Percentiles rank a stretch among this genome's conserved stretches.
phyloP scores from a whole-genome alignment of 1,140 invertebrate species.

The Bombyx mandarina region DNA sequence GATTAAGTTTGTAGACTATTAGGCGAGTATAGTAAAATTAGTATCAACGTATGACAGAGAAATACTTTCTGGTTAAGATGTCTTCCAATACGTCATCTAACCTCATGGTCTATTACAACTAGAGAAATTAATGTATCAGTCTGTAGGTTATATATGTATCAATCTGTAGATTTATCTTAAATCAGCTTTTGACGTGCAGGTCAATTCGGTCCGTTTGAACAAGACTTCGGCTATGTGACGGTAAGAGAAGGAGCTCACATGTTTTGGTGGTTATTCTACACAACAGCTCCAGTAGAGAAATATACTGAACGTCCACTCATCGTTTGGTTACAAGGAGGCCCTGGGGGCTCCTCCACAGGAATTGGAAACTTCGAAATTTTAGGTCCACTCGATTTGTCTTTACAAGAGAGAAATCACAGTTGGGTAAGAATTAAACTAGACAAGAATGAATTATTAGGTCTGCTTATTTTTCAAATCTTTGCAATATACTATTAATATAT shows the following conservation, averaged over 20 bases:
- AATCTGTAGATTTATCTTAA: no score
- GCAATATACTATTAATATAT: not conserved
- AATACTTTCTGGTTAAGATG: no score
- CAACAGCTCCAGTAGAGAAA: constrained; percentile 72
- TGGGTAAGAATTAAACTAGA: constrained; percentile 74
- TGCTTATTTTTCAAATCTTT: not conserved
- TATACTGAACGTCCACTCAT: constrained; percentile 78
- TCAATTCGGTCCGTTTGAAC: constrained; percentile 48
- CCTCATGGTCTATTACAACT: no score
- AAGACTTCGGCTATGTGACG: constrained; percentile 62
- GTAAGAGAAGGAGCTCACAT: constrained; percentile 81
- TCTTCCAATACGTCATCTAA: no score
- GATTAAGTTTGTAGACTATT: no score
- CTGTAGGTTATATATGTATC: no score
- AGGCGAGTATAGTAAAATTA: no score
- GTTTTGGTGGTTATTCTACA: constrained; percentile 89
- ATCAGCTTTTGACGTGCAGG: constrained; percentile 18
- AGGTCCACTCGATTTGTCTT: constrained; percentile 78
- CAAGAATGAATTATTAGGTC: not conserved
- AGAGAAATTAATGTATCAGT: no score
- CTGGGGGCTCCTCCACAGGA: constrained; percentile 82
- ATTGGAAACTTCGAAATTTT: constrained; percentile 86
- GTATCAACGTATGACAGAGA: no score
- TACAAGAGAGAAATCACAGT: constrained; percentile 77
- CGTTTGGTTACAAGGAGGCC: constrained; percentile 86